phyloP scores from a whole-genome alignment of 2,797 vertebrate genomes.

The Catamblyrhynchus diadema region DNA sequence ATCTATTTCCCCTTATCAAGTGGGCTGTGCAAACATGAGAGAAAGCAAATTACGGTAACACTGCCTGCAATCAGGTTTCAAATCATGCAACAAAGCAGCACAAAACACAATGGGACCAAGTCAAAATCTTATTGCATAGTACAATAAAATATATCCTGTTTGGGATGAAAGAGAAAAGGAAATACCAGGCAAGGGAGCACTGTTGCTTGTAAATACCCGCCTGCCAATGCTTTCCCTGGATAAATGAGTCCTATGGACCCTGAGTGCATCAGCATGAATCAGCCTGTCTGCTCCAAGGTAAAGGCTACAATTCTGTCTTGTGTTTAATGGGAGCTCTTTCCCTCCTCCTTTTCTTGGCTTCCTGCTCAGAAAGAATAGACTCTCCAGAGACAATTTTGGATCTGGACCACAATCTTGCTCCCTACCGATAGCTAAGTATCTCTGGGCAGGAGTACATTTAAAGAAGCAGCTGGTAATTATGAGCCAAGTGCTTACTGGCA shows the following conservation, averaged over 20 bases:
- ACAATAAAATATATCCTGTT: conserved; percentile 36
- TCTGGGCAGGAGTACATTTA: conserved; percentile 50
- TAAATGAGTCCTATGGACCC: neutral
- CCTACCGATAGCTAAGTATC: conserved; percentile 48
- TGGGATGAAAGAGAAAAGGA: neutral
- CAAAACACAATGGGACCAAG: neutral
- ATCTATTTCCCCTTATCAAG: neutral
- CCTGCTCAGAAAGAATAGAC: conserved; percentile 45
- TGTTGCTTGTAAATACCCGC: conserved; percentile 1
- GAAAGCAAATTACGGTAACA: neutral
- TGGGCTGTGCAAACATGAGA: neutral
- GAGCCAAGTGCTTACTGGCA: conserved; percentile 51
- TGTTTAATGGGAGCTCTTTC: conserved; percentile 1
- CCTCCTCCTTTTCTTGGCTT: conserved; percentile 22
- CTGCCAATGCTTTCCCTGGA: neutral
- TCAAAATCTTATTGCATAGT: neutral
- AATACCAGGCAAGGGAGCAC: neutral
- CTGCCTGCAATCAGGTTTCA: neutral
- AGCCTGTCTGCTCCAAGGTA: conserved; percentile 3
- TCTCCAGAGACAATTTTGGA: conserved; percentile 39
- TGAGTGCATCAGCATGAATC: conserved; percentile 4
- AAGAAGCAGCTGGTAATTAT: conserved; percentile 55
- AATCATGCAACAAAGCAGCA: neutral
- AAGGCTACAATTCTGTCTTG: neutral
- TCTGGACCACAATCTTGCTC: neutral